phyloP scores from a whole-genome alignment of 2,113 vertebrate genomes.

The Pelecanoides urinatrix region DNA sequence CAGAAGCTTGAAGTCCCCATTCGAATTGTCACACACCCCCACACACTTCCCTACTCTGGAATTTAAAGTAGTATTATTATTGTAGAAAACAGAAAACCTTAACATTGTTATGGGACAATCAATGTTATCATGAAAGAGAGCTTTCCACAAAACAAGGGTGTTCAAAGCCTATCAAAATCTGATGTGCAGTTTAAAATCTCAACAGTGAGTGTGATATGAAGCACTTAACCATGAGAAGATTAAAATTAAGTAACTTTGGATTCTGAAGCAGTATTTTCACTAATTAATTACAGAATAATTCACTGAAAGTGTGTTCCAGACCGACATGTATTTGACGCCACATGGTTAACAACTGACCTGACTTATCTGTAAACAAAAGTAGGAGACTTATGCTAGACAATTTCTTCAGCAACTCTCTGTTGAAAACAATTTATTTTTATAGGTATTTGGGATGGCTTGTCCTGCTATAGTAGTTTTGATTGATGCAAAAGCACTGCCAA shows the following conservation, averaged over 20 bases:
- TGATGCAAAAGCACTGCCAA: not conserved
- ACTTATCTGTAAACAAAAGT: not conserved
- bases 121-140: not conserved
- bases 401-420: not conserved
- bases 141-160: not conserved
- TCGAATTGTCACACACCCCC: not conserved
- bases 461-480: not conserved
- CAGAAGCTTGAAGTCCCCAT: not conserved
- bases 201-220: not conserved
- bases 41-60: not conserved
- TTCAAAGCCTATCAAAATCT: not conserved
- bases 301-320: not conserved
- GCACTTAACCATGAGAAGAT: not conserved
- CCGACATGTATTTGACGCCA: not conserved
- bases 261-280: not conserved
- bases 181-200: not conserved
- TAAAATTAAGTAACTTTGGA: not conserved
- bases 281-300: not conserved
- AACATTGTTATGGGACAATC: not conserved
- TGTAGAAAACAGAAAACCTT: not conserved
- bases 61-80: not conserved
- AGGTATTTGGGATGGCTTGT: not conserved
- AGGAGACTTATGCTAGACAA: not conserved
- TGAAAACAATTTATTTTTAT: not conserved
- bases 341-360: not conserved